Percentiles rank a stretch among this genome's conserved stretches.
These are phyloP conservation scores for Aphelinus atriplicis DNA, from an alignment of 1,140 invertebrate genomes.

Conservation along the genomic window DNA sequence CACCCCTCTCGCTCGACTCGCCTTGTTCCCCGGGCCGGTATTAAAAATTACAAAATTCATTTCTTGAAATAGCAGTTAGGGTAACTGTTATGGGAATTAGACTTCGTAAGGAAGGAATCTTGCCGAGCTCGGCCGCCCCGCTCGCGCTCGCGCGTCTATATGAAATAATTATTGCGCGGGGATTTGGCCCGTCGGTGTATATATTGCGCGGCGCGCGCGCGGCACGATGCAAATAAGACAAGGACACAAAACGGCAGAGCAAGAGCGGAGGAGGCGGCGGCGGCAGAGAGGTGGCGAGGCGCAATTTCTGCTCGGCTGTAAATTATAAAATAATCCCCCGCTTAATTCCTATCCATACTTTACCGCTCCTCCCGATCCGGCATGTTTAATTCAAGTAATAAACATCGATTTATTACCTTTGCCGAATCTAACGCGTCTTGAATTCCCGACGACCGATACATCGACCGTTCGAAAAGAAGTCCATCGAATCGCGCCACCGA, in stretches of 20 bases:
- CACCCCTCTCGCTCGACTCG: too few species aligned
- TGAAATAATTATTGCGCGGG: slow-evolving; percentile 55
- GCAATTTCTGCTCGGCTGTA: slow-evolving; percentile 56
- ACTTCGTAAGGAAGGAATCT: slow-evolving; percentile 46
- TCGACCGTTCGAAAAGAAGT: too few species aligned
- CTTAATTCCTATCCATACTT: slow-evolving; percentile 61
- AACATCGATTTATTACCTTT: slow-evolving; percentile 48
- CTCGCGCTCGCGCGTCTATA: slow-evolving; percentile 29
- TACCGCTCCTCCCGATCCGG: slow-evolving; percentile 57
- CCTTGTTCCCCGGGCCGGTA: too few species aligned
- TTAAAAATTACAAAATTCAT: slow-evolving; percentile 14
- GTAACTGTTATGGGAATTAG: slow-evolving; percentile 39
- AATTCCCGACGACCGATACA: too few species aligned
- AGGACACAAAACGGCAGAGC: slow-evolving; percentile 40
- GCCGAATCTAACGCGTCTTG: slow-evolving; percentile 24
- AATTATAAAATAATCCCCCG: slow-evolving; percentile 64
- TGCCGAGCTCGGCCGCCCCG: slow-evolving; percentile 22
- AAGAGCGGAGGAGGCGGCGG: slow-evolving; percentile 37
- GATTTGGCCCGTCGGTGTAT: slow-evolving; percentile 43
- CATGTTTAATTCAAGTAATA: slow-evolving; percentile 61
- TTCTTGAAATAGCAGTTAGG: slow-evolving; percentile 38
- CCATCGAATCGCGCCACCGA: too few species aligned
- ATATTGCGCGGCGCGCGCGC: slow-evolving; percentile 38
- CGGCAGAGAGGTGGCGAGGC: slow-evolving; percentile 25
- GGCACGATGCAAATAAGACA: slow-evolving; percentile 54